These are phyloP conservation scores for Lateolabrax maculatus DNA, from an alignment of 2,797 vertebrate genomes.

Conservation along the genomic window DNA sequence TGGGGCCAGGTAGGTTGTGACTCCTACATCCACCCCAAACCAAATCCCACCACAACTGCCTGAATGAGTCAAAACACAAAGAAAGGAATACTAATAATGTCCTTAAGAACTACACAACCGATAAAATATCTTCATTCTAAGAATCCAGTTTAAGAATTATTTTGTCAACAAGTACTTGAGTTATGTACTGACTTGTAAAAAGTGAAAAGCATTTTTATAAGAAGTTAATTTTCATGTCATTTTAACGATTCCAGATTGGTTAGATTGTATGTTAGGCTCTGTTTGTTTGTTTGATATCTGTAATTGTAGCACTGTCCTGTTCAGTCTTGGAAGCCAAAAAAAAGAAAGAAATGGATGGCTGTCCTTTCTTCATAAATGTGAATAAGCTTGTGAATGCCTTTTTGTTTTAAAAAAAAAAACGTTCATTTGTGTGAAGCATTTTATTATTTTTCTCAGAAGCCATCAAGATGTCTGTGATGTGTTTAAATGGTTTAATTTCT, in stretches of 20 bases:
- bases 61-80: conserved; percentile 1
- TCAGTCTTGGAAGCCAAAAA: background rate
- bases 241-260: conserved; percentile 39
- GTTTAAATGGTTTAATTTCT: conserved; percentile 7
- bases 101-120: background rate
- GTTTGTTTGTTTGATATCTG: conserved; percentile 29
- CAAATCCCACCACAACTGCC: background rate
- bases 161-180: background rate
- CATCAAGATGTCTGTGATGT: conserved; percentile 2
- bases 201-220: background rate
- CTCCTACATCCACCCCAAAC: background rate
- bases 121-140: background rate
- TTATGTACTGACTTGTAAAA: background rate
- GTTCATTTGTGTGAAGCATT: background rate
- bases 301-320: conserved; percentile 11
- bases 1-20: conserved; percentile 41
- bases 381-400: background rate
- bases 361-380: conserved; percentile 9
- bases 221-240: conserved; percentile 18
- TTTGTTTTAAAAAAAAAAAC: background rate
- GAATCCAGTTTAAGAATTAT: background rate
- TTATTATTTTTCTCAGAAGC: conserved; percentile 10
- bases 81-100: background rate
- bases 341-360: background rate
- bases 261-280: background rate